Evolutionary conservation across 2,797 vertebrate genomes (phyloP), one percentile per base, ranked within the genome.

Genomic region (Acanthis flammea): DNA sequence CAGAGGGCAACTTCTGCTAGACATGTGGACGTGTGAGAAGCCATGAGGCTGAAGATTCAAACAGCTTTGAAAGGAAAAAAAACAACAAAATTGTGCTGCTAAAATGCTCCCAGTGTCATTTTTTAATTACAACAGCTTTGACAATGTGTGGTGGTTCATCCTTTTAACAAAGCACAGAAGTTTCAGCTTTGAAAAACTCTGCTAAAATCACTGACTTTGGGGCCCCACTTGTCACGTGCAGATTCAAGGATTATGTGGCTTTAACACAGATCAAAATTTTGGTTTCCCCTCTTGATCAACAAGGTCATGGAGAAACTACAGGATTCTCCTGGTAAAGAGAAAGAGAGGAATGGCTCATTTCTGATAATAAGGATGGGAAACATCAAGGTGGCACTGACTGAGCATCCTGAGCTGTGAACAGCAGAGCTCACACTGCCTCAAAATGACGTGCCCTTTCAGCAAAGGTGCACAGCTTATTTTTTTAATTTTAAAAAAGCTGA

Each of bases 21-120:
- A 72, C 42, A 6, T 74, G 90, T 45, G 83, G 90, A 95, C 35
- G 35, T 94, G 91, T 94, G 65, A 76, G 77, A 88, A 94, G 51
- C 87, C 94, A 73, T 86, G 95, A 42, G 79, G 50, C 53, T 62
- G 42, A 63, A 70, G 12, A 31, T 54, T 70, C 63, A 72, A 86
- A 71, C 15, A 72, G 54, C 41, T 76, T 81, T 90, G 83, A 63
- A 81, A 47, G 31, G 37, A 31, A 85, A 37, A 60, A 60, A 39
- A 3, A 28, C 54, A 35, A 42, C 17, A 47, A 53, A 30, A 41
- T 3, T 8, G 8, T 72, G 54, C 31, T 44, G 44, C 31, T 87
- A 72, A 95, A 94, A 55, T 18, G 58, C 33, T 80, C 78, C 53
- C 57, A 85, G 58, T 33, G 58, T 44, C 4, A 3, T 37, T 67